Evolutionary conservation across 2,113 vertebrate genomes (phyloP).

Genomic region (Gambusia affinis): DNA sequence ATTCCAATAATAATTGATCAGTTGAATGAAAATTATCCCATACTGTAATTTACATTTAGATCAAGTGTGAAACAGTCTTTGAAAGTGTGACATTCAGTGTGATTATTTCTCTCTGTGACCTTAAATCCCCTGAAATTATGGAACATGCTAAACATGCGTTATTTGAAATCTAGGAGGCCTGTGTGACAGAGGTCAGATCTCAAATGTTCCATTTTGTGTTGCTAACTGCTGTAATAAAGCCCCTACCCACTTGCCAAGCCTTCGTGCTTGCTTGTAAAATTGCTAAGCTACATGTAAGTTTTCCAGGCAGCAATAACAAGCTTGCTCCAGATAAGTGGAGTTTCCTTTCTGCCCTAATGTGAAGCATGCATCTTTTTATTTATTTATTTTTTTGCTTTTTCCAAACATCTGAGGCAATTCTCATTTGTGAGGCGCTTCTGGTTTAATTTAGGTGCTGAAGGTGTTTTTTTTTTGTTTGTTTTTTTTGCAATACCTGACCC

Average conservation of each 20-base stretch:
- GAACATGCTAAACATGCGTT: not conserved
- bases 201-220: not conserved
- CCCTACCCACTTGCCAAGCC: not conserved
- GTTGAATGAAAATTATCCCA: too few species aligned
- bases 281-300: not conserved
- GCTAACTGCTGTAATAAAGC: not conserved
- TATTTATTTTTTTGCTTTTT: not conserved
- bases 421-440: too few species aligned
- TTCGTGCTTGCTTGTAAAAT: not conserved
- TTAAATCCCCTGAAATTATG: not conserved
- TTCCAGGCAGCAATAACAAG: conserved; percentile 3
- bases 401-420: not conserved
- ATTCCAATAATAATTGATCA: not conserved
- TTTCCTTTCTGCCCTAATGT: not conserved
- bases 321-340: not conserved
- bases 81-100: too few species aligned
- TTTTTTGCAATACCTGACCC: not conserved
- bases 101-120: too few species aligned
- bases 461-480: not conserved
- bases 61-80: too few species aligned
- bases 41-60: too few species aligned
- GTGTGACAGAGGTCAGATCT: not conserved
- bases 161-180: not conserved
- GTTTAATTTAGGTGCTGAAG: not conserved
- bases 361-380: not conserved